Percentiles rank a stretch among this genome's conserved stretches.
Evolutionary conservation across 2,888 invertebrate genomes (phyloP).

Genomic region (Pterostichus niger): DNA sequence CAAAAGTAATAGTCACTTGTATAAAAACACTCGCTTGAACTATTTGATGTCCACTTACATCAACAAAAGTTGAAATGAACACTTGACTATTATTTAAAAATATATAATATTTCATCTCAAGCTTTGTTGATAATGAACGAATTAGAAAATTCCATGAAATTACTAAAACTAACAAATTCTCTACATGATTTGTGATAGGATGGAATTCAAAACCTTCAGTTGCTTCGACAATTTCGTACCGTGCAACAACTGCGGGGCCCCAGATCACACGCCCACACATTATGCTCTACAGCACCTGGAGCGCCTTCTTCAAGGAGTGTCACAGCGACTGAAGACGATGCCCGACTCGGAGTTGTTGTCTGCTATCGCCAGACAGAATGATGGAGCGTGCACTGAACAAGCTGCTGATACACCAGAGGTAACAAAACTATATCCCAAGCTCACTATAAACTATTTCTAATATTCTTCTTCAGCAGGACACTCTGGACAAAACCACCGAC

Average conservation of each 20-base stretch:
- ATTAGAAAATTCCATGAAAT: not conserved
- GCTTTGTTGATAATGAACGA: too few species aligned
- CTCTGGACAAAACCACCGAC: conserved; percentile 49
- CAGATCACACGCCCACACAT: conserved; percentile 87
- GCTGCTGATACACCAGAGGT: conserved; percentile 67
- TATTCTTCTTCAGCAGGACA: conserved; percentile 32
- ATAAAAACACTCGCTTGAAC: too few species aligned
- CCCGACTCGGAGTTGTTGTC: conserved; percentile 80
- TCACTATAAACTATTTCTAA: not conserved
- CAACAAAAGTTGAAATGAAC: too few species aligned
- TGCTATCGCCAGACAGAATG: conserved; percentile 64
- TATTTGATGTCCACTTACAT: too few species aligned
- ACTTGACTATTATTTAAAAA: too few species aligned
- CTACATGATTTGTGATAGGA: conserved; percentile 77
- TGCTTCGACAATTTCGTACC: conserved; percentile 94
- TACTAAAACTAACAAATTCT: conserved; percentile 61
- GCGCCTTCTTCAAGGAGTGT: conserved; percentile 81
- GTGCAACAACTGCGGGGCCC: conserved; percentile 89
- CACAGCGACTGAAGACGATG: conserved; percentile 79
- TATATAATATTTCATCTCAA: too few species aligned
- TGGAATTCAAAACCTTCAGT: conserved; percentile 91
- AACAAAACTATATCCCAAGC: not conserved
- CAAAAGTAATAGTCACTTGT: too few species aligned
- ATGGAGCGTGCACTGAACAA: conserved; percentile 58
- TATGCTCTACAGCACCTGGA: conserved; percentile 87